phyloP scores from a whole-genome alignment of 2,888 invertebrate genomes.

The Pollenia griseotomentosa region DNA sequence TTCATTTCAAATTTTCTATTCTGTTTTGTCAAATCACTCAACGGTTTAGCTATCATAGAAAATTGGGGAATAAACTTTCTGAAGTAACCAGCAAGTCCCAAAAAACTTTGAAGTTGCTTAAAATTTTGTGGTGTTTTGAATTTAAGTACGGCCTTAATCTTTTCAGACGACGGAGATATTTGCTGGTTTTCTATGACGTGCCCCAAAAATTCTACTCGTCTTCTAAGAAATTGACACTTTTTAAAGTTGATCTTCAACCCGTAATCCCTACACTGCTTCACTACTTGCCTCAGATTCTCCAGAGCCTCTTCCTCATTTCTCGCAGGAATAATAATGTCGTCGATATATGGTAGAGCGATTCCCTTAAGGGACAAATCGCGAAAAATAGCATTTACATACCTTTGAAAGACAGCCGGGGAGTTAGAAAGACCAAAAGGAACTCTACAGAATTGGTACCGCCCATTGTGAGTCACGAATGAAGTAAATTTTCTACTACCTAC shows the following conservation, averaged over 20 bases:
- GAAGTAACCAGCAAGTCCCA: neutral
- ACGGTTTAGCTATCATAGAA: neutral
- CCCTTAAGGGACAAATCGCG: neutral
- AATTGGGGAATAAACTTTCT: neutral
- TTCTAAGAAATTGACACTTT: neutral
- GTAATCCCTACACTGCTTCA: neutral
- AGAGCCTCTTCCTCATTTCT: neutral
- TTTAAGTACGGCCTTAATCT: neutral
- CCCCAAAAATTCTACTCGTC: neutral
- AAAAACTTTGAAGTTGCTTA: neutral
- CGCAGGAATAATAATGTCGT: neutral
- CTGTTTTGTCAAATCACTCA: neutral
- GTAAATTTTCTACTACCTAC: neutral
- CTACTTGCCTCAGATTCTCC: neutral
- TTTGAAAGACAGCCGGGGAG: neutral
- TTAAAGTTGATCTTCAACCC: neutral
- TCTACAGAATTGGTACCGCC: neutral
- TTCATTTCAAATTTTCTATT: neutral
- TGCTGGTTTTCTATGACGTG: neutral
- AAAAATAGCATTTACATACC: neutral
- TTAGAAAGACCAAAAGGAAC: neutral
- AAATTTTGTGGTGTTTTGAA: neutral
- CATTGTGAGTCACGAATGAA: neutral
- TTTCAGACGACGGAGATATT: neutral
- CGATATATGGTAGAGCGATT: neutral